These are phyloP conservation scores for Exephanes ischioxanthus DNA, from an alignment of 2,888 invertebrate species.

Conservation along the genomic window DNA sequence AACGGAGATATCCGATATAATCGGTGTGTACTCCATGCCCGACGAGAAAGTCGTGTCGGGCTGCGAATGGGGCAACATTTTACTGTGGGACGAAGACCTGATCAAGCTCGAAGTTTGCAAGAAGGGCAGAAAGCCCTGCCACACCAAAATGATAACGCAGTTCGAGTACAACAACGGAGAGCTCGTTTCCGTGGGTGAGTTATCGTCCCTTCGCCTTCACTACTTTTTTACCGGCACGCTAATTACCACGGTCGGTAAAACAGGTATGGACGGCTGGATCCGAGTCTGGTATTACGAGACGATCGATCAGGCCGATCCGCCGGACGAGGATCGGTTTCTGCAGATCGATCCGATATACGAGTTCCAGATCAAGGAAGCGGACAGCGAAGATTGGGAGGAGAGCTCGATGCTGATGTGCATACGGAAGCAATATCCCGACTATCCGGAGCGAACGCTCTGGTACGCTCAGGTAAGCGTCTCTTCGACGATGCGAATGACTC, in stretches of 20 bases:
- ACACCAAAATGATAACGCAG: conserved; percentile 90
- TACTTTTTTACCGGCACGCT: neutral
- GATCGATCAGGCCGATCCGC: conserved; percentile 94
- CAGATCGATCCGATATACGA: conserved; percentile 96
- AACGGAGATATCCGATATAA: conserved; percentile 95
- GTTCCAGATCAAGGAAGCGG: conserved; percentile 87
- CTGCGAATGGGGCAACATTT: conserved; percentile 95
- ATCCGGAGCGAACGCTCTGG: conserved; percentile 86
- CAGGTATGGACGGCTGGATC: conserved; percentile 91
- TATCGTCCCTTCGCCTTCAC: conserved; percentile 41
- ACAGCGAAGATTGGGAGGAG: conserved; percentile 73
- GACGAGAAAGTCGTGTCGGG: conserved; percentile 96
- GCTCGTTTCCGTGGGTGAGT: conserved; percentile 86
- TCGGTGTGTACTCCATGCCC: conserved; percentile 93
- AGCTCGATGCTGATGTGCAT: conserved; percentile 84
- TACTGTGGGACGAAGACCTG: conserved; percentile 96
- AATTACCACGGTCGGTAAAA: neutral
- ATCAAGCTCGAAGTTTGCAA: conserved; percentile 94
- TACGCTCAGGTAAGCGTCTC: conserved; percentile 90
- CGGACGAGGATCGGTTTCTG: conserved; percentile 92
- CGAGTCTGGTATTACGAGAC: conserved; percentile 96
- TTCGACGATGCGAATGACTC: neutral
- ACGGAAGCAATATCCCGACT: conserved; percentile 84
- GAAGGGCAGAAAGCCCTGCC: conserved; percentile 91
- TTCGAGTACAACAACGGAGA: conserved; percentile 86